phyloP scores from a whole-genome alignment of 2,797 vertebrate species.

The Adrianichthys oophorus region DNA sequence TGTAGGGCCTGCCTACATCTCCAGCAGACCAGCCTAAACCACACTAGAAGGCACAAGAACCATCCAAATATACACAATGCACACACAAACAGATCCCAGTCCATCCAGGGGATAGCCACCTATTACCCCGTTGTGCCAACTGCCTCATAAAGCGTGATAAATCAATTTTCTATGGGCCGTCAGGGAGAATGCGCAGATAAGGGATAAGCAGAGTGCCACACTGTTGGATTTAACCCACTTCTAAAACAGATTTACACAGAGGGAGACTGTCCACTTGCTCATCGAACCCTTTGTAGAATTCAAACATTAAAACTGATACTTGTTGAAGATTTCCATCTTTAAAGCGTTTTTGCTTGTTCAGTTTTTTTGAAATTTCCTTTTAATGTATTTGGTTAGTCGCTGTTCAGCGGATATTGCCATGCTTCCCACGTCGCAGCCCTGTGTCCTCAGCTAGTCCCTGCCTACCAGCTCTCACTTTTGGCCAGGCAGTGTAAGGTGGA shows the following conservation, averaged over 20 bases:
- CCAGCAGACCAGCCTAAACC: slow-evolving; percentile 73
- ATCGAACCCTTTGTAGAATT: slow-evolving; percentile 16
- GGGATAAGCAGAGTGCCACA: slow-evolving; percentile 55
- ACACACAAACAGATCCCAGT: slow-evolving; percentile 42
- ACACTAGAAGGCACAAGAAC: slow-evolving; percentile 67
- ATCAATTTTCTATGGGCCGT: slow-evolving; percentile 73
- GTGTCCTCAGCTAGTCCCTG: slow-evolving; percentile 36
- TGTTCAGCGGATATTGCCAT: slow-evolving; percentile 31
- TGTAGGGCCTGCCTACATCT: slow-evolving; percentile 59
- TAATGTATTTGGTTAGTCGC: slow-evolving; percentile 33
- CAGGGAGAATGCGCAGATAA: slow-evolving; percentile 73
- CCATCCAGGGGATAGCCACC: slow-evolving; percentile 68
- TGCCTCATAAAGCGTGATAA: slow-evolving; percentile 69
- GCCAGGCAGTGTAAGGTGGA: slow-evolving; percentile 63
- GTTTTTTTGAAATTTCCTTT: background rate
- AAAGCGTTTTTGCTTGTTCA: slow-evolving; percentile 1
- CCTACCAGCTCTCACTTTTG: slow-evolving; percentile 45
- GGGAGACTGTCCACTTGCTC: slow-evolving; percentile 16
- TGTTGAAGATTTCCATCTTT: slow-evolving; percentile 5
- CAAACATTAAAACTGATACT: slow-evolving; percentile 5
- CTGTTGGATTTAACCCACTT: slow-evolving; percentile 54
- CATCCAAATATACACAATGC: slow-evolving; percentile 27
- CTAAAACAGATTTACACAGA: slow-evolving; percentile 42
- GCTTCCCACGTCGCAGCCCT: slow-evolving; percentile 33
- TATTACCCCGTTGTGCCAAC: slow-evolving; percentile 68